A percentile compares a stretch with the other conserved stretches of the same genome.
phyloP scores from a whole-genome alignment of 2,888 invertebrate genomes.

The Gymnoscelis rufifasciata region DNA sequence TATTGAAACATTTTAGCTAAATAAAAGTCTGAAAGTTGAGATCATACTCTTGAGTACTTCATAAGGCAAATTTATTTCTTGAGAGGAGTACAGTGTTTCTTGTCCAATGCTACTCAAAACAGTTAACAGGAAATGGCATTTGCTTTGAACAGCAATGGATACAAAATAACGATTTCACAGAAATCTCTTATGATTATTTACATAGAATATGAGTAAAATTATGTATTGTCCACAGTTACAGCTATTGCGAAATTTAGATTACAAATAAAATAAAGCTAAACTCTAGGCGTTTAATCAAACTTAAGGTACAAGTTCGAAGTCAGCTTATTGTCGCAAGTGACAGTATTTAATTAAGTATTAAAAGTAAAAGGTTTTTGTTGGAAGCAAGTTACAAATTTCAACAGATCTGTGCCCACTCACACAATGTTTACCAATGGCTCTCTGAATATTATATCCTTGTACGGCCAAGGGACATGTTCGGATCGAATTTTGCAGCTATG shows the following conservation, averaged over 20 bases:
- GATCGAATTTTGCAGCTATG: no score
- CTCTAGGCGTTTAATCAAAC: constrained; percentile 18
- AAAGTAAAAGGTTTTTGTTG: no score
- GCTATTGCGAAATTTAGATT: constrained; percentile 24
- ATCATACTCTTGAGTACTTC: not conserved
- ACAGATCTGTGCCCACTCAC: no score
- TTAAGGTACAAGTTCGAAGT: no score
- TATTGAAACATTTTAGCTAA: constrained; percentile 5
- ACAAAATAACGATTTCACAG: constrained; percentile 3
- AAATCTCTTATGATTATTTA: constrained; percentile 15
- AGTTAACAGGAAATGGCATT: not conserved
- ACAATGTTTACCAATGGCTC: no score
- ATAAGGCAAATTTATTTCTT: constrained; percentile 1
- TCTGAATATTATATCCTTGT: no score
- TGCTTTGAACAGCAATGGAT: constrained; percentile 8
- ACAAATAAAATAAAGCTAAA: constrained; percentile 22
- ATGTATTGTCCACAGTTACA: constrained; percentile 29
- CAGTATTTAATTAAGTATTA: no score
- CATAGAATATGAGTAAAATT: constrained; percentile 20
- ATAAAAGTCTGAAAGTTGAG: constrained; percentile 1
- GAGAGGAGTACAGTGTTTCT: constrained; percentile 2
- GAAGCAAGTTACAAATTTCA: no score
- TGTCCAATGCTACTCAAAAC: constrained; percentile 10
- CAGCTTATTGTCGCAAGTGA: no score
- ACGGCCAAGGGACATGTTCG: no score